These are phyloP conservation scores for Anoplius nigerrimus DNA, from an alignment of 2,888 invertebrate species.

Conservation along the genomic window DNA sequence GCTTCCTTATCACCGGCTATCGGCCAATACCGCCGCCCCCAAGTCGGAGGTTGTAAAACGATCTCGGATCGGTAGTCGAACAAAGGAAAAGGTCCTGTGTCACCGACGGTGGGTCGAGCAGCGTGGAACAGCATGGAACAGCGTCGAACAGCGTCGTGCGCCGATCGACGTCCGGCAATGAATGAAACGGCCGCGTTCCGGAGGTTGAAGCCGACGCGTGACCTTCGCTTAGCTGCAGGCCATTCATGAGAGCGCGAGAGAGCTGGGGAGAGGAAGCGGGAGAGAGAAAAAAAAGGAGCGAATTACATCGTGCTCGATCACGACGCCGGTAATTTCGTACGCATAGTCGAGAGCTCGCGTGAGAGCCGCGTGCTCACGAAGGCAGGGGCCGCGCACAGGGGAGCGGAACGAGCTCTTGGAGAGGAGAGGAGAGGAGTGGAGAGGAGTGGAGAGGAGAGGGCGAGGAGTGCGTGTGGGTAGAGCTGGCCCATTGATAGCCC, in stretches of 20 bases:
- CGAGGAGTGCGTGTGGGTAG: constrained; percentile 45
- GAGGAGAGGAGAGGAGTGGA: constrained; percentile 7
- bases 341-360: constrained; percentile 29
- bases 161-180: no score
- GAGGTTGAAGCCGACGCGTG: no score
- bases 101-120: no score
- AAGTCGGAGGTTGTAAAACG: no score
- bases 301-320: not conserved
- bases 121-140: no score
- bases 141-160: no score
- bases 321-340: constrained; percentile 15
- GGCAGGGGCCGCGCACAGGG: not conserved
- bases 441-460: constrained; percentile 16
- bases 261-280: constrained; percentile 19
- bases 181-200: no score
- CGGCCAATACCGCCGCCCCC: no score
- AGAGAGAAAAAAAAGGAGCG: constrained; percentile 10
- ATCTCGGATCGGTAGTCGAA: no score
- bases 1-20: no score
- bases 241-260: constrained; percentile 9
- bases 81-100: no score
- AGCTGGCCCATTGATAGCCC: constrained; percentile 65
- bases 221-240: no score
- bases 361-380: constrained; percentile 31
- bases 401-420: not conserved